Conservation (phyloP, 2,888 invertebrate species). For the Notocelia uddmanniana region DNA sequence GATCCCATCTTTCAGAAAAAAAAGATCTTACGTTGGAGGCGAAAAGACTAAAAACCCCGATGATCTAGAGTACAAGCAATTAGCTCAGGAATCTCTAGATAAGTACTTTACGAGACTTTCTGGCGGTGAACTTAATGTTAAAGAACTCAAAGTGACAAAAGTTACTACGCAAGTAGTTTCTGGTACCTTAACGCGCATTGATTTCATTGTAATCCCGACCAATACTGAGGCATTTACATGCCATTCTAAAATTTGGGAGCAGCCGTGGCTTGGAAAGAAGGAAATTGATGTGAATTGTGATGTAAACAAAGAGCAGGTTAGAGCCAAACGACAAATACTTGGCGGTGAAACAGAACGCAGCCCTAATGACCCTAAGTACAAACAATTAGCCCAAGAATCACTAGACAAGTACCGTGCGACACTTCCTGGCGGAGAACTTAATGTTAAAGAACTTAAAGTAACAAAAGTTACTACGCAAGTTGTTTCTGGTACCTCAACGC, state of each 20-base stretch:
- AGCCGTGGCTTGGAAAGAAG: conserved; percentile 71
- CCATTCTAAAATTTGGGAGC: conserved; percentile 68
- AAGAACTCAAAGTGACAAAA: conserved; percentile 55
- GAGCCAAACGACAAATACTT: conserved; percentile 25
- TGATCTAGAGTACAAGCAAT: conserved; percentile 49
- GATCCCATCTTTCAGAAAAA: conserved; percentile 47
- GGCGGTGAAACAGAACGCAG: conserved; percentile 50
- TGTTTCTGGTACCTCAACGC: conserved; percentile 53
- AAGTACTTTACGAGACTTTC: conserved; percentile 50
- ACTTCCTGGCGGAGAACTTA: background rate
- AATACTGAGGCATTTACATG: conserved; percentile 53
- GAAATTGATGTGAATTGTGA: conserved; percentile 38
- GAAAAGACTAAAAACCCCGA: background rate
- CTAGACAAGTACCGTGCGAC: conserved; percentile 52
- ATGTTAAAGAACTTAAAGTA: conserved; percentile 51
- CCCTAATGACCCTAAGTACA: conserved; percentile 49
- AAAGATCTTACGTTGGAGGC: conserved; percentile 48
- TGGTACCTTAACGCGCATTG: conserved; percentile 80
- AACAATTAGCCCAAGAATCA: conserved; percentile 54
- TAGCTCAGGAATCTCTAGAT: conserved; percentile 58
- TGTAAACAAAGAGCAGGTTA: background rate
- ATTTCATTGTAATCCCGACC: conserved; percentile 81
- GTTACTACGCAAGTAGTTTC: conserved; percentile 77
- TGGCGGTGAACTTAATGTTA: background rate
- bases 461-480: conserved; percentile 59